Evolutionary conservation across 2,888 invertebrate species (phyloP).

Genomic region (Heliconius charithonia): DNA sequence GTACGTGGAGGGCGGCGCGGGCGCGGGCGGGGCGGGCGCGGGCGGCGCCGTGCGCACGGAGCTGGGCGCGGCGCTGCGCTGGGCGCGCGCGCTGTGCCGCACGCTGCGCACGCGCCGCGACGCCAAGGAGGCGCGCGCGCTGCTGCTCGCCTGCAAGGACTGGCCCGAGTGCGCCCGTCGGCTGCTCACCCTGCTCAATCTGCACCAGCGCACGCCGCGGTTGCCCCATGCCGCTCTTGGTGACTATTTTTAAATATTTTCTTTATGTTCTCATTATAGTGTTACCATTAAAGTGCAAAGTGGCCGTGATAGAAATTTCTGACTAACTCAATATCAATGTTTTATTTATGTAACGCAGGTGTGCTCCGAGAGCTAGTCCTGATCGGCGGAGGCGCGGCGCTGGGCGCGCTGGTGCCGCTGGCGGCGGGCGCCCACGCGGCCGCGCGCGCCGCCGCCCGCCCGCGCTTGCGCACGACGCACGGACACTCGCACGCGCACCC

Average conservation of each 20-base stretch:
- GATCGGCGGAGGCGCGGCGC: slow-evolving; percentile 90
- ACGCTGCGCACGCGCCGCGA: slow-evolving; percentile 88
- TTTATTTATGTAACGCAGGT: slow-evolving; percentile 53
- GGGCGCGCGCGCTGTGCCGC: slow-evolving; percentile 88
- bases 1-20: slow-evolving; percentile 91
- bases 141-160: slow-evolving; percentile 90
- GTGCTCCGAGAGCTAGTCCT: slow-evolving; percentile 91
- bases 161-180: slow-evolving; percentile 94
- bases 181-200: slow-evolving; percentile 93
- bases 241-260: slow-evolving; percentile 49
- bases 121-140: slow-evolving; percentile 86
- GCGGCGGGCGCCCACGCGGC: slow-evolving; percentile 91
- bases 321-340: no score
- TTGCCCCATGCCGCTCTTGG: slow-evolving; percentile 91
- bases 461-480: slow-evolving; percentile 65
- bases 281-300: neutral
- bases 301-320: neutral
- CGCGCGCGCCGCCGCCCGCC: slow-evolving; percentile 85
- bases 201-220: slow-evolving; percentile 92
- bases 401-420: slow-evolving; percentile 92
- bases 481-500: slow-evolving; percentile 85
- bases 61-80: slow-evolving; percentile 91
- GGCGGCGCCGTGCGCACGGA: slow-evolving; percentile 92
- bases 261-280: neutral
- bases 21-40: slow-evolving; percentile 85